A percentile compares a stretch with the other conserved stretches of the same genome.
These are phyloP conservation scores for Leptobrachium leishanense DNA, from an alignment of 2,113 vertebrate genomes.

Conservation along the genomic window DNA sequence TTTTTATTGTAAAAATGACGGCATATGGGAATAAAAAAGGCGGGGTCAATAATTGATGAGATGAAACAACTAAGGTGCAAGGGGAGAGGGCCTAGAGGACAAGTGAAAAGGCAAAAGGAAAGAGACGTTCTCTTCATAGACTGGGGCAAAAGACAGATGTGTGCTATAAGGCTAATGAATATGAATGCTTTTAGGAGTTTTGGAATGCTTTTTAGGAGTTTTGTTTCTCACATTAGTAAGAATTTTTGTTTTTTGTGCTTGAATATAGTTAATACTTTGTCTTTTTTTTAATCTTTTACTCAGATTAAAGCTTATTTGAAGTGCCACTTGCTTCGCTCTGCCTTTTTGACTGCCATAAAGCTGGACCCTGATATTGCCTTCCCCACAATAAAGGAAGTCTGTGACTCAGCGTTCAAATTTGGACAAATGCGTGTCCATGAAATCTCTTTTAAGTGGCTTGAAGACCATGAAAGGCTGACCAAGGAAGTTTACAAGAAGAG, in stretches of 20 bases:
- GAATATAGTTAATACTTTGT: background rate
- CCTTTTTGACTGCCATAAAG: conserved; percentile 89
- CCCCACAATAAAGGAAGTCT: conserved; percentile 81
- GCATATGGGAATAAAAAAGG: too few relatives aligned
- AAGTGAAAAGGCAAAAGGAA: too few relatives aligned
- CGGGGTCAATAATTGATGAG: too few relatives aligned
- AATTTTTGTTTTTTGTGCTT: background rate
- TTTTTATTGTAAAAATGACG: too few relatives aligned
- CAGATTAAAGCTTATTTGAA: conserved; percentile 89
- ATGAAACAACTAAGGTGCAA: too few relatives aligned
- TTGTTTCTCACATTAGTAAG: too few relatives aligned
- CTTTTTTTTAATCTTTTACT: background rate
- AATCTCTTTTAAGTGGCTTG: conserved; percentile 91
- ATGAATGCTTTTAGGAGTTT: too few relatives aligned
- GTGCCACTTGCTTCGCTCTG: conserved; percentile 86
- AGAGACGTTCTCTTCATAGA: too few relatives aligned
- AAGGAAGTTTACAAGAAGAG: conserved; percentile 56
- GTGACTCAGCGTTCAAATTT: conserved; percentile 72
- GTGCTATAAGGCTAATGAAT: too few relatives aligned
- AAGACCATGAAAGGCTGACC: conserved; percentile 72
- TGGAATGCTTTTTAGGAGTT: too few relatives aligned
- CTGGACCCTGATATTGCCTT: conserved; percentile 76
- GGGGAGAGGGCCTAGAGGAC: too few relatives aligned
- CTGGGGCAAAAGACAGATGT: too few relatives aligned
- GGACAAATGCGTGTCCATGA: conserved; percentile 83